Evolutionary conservation across 2,797 vertebrate genomes (phyloP).

Genomic region (Leptatherina wallacei): DNA sequence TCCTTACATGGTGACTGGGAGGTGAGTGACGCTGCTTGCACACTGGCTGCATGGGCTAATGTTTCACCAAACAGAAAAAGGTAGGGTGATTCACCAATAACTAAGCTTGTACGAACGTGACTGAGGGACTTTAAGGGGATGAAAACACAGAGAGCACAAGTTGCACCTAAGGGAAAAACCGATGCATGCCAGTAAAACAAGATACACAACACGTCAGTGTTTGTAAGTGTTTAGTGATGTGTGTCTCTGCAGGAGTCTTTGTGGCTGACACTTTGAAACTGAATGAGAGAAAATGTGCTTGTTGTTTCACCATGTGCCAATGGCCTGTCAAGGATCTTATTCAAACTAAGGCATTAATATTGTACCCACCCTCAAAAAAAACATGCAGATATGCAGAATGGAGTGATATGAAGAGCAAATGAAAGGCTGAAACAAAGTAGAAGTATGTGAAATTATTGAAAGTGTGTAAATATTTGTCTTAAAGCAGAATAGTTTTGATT

Average conservation of each 20-base stretch:
- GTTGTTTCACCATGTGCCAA: constrained; percentile 57
- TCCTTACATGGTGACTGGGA: constrained; percentile 71
- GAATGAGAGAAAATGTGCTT: constrained; percentile 38
- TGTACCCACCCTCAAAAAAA: not conserved
- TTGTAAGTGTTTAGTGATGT: constrained; percentile 28
- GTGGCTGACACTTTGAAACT: constrained; percentile 24
- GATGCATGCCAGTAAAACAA: constrained; percentile 32
- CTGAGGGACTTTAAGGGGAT: constrained; percentile 13
- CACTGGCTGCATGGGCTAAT: constrained; percentile 41
- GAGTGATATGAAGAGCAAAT: constrained; percentile 15
- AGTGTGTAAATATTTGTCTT: constrained; percentile 10
- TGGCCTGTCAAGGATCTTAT: constrained; percentile 13
- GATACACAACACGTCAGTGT: constrained; percentile 53
- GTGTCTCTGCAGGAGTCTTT: constrained; percentile 27
- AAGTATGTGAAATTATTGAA: not conserved
- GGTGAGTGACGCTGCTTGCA: constrained; percentile 50
- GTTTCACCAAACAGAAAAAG: constrained; percentile 55
- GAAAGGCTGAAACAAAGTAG: constrained; percentile 7
- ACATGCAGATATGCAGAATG: constrained; percentile 8
- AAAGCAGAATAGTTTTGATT: constrained; percentile 15
- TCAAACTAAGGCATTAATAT: constrained; percentile 35
- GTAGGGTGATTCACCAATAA: constrained; percentile 35
- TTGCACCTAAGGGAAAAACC: constrained; percentile 35
- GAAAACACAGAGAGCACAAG: constrained; percentile 22
- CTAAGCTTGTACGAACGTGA: constrained; percentile 45